Conservation (phyloP, 2,113 vertebrate genomes). For the Lipophrys pholis region DNA sequence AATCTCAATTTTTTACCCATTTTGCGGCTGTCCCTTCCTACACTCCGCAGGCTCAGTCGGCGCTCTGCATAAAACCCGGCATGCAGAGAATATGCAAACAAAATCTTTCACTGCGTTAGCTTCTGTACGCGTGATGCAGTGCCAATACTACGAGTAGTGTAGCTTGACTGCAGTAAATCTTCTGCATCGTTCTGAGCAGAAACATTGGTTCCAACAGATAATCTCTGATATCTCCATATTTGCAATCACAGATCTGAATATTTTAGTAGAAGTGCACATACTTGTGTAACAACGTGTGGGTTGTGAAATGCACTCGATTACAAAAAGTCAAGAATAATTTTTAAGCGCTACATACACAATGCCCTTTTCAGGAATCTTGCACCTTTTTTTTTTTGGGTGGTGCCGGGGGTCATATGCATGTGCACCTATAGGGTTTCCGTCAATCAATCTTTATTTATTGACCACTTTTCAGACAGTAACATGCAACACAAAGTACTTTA, state of each 20-base stretch:
- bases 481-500: no score
- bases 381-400: no score
- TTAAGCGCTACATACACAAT: no score
- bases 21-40: slow-evolving; percentile 59
- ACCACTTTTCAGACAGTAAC: slow-evolving; percentile 14
- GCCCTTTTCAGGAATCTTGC: no score
- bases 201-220: background rate
- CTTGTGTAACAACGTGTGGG: no score
- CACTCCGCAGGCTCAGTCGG: slow-evolving; percentile 30
- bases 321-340: no score
- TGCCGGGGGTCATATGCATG: background rate
- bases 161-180: slow-evolving; percentile 28
- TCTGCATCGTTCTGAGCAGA: background rate
- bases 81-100: slow-evolving; percentile 51
- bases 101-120: slow-evolving; percentile 47
- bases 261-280: no score
- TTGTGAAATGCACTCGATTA: no score
- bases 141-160: slow-evolving; percentile 17
- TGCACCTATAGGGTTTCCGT: no score
- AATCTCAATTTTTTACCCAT: slow-evolving; percentile 72
- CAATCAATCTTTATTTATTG: background rate
- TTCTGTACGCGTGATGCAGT: slow-evolving; percentile 41
- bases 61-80: slow-evolving; percentile 40
- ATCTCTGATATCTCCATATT: no score
- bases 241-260: no score